Evolutionary conservation across 2,888 invertebrate species (phyloP), one percentile per base, ranked within the genome.

Genomic region (Agrotis exclamationis): DNA sequence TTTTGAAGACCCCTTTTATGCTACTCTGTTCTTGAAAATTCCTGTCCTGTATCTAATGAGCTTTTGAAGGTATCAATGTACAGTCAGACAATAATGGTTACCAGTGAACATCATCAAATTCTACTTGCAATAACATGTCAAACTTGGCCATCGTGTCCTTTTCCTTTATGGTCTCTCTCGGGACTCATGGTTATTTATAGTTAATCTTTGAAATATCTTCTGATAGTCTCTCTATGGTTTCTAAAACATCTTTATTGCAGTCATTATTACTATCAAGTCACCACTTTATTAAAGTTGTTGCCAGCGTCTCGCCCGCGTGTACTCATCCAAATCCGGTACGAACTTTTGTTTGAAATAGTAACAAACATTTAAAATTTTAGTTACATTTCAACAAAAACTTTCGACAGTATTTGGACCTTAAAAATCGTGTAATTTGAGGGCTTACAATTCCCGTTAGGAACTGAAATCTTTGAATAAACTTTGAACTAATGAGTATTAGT

Each of bases 381-480:
- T 9, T 39, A 39, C 9, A 11, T 20, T 20, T 20, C 0, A 16
- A 1, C n/a, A 33, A 48, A 59, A 47, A 7, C n/a, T 18, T 24
- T 58, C 0, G 9, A 20, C 14, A 48, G 4, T 39, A 33, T 48
- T 22, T 22, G 22, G 22, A 57, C 18, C 33, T 57, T 11, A 11
- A n/a, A 48, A n/a, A 48, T 11, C n/a, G 9, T 20, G 39, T 39
- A 39, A 39, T 39, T 11, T 39, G 11, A 1, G 1, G 39, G 39
- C 39, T 39, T 39, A 39, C 39, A 5, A 4, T 9, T 39, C 11
- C 11, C 39, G 1, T 9, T 9, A 9, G 39, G 39, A 11, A 39
- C 22, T 28, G 14, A 44, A 70, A 69, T 44, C 18, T 13, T 22
- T 45, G 7, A 20, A 53, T 18, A 47, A 47, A 47, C n/a, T 58